Base-by-base conservation (phyloP, 2,888 invertebrate species). In the Chymomyza caudatula region DNA sequence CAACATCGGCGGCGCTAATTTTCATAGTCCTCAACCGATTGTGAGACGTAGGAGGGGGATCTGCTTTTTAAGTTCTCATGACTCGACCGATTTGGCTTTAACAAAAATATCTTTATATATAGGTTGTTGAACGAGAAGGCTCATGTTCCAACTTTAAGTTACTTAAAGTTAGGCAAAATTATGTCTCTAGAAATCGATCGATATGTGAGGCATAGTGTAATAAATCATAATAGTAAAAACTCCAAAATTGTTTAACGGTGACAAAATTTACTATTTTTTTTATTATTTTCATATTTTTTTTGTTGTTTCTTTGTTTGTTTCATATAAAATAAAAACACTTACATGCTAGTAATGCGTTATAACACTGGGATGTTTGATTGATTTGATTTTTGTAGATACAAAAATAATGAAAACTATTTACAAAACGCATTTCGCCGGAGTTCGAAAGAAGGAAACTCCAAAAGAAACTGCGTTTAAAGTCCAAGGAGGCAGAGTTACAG, bases 211-310 rank as follows among this genome's bases (percentile, higher is more conserved):
- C n/a, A n/a, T n/a, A n/a, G n/a, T 52, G 20, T 20, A 19, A 19
- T 42, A 1, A 13, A 42, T 5, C 15, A 42, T 8, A 22, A 43
- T 44, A n/a, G n/a, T n/a, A 8, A 42, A 60, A 60, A 54, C 56
- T 49, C 25, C 49, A 62, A 57, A 71, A 17, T 1, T 43, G 22
- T 76, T 87, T 90, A 90, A 90, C 90, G 90, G 90, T 90, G 90
- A 90, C 90, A 90, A 90, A 90, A 89, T 88, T 89, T 88, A 85
- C 87, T 89, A 87, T 90, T 90, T 90, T 88, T 90, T 89, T 89
- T 87, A 87, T 88, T 87, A 78, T 89, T 88, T 89, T 89, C 88
- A 83, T 87, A 85, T 80, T 88, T 88, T 88, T 89, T 88, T 88
- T 87, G 88, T 88, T 88, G 85, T 86, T 87, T 88, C 86, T 89